Percentiles rank a stretch among this genome's conserved stretches.
These are phyloP conservation scores for Metopolophium dirhodum DNA, from an alignment of 1,140 invertebrate species.

Conservation along the genomic window DNA sequence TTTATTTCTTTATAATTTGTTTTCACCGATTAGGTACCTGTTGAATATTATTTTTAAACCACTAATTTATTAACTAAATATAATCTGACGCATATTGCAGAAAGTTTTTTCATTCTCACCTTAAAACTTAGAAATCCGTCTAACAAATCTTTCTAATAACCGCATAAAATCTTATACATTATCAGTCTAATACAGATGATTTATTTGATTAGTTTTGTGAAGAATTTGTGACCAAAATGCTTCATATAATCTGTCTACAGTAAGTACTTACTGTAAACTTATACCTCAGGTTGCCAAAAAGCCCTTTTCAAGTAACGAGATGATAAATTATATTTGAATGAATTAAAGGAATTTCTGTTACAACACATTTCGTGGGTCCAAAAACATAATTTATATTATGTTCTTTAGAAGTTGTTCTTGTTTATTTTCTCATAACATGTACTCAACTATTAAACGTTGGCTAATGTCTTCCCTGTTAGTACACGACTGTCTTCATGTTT, in stretches of 20 bases:
- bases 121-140: neutral
- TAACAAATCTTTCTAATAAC: neutral
- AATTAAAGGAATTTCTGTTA: neutral
- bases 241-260: neutral
- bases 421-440: neutral
- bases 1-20: too few species aligned
- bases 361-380: neutral
- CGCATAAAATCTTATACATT: neutral
- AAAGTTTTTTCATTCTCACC: neutral
- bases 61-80: neutral
- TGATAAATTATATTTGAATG: neutral
- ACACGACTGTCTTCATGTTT: neutral
- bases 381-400: slow-evolving; percentile 19
- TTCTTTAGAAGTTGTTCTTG: neutral
- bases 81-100: neutral
- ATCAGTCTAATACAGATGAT: neutral
- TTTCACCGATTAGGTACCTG: neutral
- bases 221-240: neutral
- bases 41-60: too few species aligned
- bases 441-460: neutral
- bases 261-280: neutral
- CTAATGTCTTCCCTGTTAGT: neutral
- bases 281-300: neutral
- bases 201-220: neutral
- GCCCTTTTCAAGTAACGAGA: neutral